Conservation (phyloP, 2,888 invertebrate genomes). For the Pristionchus maxplancki region DNA sequence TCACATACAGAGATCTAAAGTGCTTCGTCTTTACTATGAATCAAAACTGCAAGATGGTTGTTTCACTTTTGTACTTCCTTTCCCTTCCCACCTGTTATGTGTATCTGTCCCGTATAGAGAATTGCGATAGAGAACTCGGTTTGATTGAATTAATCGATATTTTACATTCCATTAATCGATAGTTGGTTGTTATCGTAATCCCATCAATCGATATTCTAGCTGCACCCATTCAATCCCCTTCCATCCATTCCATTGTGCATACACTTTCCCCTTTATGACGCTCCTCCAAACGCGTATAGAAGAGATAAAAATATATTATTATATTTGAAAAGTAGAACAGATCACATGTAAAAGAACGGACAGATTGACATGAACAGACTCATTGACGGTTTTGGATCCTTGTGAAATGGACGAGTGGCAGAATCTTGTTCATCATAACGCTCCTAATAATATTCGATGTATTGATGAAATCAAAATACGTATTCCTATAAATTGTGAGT, state of each 20-base stretch:
- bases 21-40: slow-evolving; percentile 2
- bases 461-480: no score
- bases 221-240: slow-evolving; percentile 14
- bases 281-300: slow-evolving; percentile 13
- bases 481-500: no score
- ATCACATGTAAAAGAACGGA: not conserved
- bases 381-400: not conserved
- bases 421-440: no score
- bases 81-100: slow-evolving; percentile 18
- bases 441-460: no score
- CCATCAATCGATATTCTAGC: slow-evolving; percentile 21
- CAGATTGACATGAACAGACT: no score
- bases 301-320: slow-evolving; percentile 39
- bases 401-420: no score
- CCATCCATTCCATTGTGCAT: slow-evolving; percentile 36
- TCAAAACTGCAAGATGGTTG: not conserved
- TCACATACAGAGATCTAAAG: slow-evolving; percentile 26
- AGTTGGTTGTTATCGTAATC: slow-evolving; percentile 41
- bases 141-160: slow-evolving; percentile 4
- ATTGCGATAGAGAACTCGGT: slow-evolving; percentile 21
- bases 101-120: slow-evolving; percentile 22
- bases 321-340: not conserved
- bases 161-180: slow-evolving; percentile 34
- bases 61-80: slow-evolving; percentile 33
- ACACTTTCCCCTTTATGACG: slow-evolving; percentile 35